A percentile compares a stretch with the other conserved stretches of the same genome.
phyloP scores from a whole-genome alignment of 2,113 vertebrate species.

The Bettongia penicillata region DNA sequence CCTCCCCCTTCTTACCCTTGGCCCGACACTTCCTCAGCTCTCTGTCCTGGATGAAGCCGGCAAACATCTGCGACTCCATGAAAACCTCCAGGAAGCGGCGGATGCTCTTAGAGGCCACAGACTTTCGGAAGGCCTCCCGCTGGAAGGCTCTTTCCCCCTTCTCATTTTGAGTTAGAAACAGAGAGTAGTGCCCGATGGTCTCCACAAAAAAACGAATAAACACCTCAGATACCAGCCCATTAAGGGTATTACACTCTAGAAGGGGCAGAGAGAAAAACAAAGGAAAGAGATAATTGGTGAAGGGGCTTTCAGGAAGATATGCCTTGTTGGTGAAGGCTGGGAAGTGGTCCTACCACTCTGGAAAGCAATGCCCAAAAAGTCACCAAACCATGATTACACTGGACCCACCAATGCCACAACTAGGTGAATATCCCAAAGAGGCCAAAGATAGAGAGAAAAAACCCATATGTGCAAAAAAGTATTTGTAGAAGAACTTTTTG shows the following conservation, averaged over 20 bases:
- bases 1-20: constrained; percentile 88
- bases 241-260: constrained; percentile 96
- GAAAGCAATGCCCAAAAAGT: not conserved
- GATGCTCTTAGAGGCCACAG: constrained; percentile 98
- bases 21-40: constrained; percentile 96
- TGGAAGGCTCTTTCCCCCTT: constrained; percentile 95
- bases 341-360: not conserved
- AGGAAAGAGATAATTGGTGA: not conserved
- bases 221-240: constrained; percentile 97
- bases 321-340: not conserved
- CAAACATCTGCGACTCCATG: constrained; percentile 99
- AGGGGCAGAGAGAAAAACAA: constrained; percentile 32
- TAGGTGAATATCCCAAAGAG: not conserved
- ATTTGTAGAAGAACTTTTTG: not conserved
- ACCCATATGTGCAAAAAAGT: not conserved
- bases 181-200: constrained; percentile 97
- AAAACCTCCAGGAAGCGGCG: constrained; percentile 98
- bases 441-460: not conserved
- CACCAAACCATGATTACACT: not conserved
- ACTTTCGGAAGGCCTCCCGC: constrained; percentile 97
- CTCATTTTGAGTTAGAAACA: constrained; percentile 96
- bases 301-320: not conserved
- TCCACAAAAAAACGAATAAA: constrained; percentile 99
- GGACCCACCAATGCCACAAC: not conserved
- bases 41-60: constrained; percentile 98